Conservation (phyloP, 2,888 invertebrate species). For the Encarsia formosa region DNA sequence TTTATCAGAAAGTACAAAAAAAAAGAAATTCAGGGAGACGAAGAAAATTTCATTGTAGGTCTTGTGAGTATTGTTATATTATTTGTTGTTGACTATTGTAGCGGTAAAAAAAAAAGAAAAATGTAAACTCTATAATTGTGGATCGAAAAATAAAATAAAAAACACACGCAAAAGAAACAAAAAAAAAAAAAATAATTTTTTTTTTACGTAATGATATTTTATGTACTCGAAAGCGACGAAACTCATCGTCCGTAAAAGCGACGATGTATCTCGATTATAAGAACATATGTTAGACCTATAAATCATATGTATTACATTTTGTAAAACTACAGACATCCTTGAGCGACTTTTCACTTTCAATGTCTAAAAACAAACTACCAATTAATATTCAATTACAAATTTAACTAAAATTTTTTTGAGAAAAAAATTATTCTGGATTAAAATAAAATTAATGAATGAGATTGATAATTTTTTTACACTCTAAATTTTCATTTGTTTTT, state of each 20-base stretch:
- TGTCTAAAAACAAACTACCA: background rate
- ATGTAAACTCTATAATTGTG: too few species aligned
- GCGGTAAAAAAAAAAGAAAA: constrained; percentile 38
- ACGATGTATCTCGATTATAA: too few species aligned
- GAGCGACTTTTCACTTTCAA: constrained; percentile 15
- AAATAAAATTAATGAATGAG: too few species aligned
- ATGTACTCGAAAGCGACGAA: too few species aligned
- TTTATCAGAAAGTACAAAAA: background rate
- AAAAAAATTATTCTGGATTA: too few species aligned
- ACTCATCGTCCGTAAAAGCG: too few species aligned
- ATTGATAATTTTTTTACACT: background rate
- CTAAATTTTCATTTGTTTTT: constrained; percentile 4
- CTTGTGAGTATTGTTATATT: constrained; percentile 42
- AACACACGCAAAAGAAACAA: constrained; percentile 16
- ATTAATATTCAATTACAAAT: too few species aligned
- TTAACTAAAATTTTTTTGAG: too few species aligned
- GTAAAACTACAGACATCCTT: constrained; percentile 16
- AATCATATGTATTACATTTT: too few species aligned
- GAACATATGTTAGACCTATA: constrained; percentile 14
- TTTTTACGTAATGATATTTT: too few species aligned
- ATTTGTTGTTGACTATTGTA: constrained; percentile 48
- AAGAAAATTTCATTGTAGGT: constrained; percentile 29
- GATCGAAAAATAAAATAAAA: constrained; percentile 20
- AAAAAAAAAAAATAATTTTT: too few species aligned
- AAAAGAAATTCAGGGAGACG: background rate